Evolutionary conservation across 2,113 vertebrate species (phyloP).

Genomic region (Tachuris rubrigastra): DNA sequence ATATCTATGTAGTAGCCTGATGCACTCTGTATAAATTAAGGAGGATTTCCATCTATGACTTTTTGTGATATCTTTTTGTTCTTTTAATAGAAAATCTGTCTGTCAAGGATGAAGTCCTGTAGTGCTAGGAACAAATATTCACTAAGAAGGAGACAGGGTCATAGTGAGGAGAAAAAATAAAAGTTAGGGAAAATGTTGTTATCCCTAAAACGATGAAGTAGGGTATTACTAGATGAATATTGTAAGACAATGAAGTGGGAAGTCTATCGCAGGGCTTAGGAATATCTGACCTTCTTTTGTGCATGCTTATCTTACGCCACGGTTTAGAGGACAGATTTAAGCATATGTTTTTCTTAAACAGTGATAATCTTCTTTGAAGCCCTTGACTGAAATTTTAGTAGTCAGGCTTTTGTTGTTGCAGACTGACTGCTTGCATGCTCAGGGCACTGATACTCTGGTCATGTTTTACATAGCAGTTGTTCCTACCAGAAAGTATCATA

Average conservation of each 20-base stretch:
- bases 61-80: neutral
- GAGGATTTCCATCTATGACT: neutral
- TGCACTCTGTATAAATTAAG: neutral
- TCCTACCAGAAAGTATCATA: neutral
- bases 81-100: neutral
- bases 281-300: neutral
- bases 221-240: neutral
- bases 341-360: neutral
- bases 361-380: neutral
- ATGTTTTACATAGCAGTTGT: neutral
- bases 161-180: neutral
- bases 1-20: neutral
- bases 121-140: neutral
- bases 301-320: neutral
- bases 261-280: neutral
- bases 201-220: neutral
- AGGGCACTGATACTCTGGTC: neutral
- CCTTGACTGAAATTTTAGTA: neutral
- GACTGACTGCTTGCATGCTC: neutral
- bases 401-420: neutral
- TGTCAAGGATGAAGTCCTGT: rapidly evolving
- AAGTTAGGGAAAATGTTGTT: neutral
- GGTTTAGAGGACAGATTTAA: neutral
- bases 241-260: neutral
- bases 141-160: neutral